Conservation (phyloP, 1,140 invertebrate species). For the Prorops nasuta region DNA sequence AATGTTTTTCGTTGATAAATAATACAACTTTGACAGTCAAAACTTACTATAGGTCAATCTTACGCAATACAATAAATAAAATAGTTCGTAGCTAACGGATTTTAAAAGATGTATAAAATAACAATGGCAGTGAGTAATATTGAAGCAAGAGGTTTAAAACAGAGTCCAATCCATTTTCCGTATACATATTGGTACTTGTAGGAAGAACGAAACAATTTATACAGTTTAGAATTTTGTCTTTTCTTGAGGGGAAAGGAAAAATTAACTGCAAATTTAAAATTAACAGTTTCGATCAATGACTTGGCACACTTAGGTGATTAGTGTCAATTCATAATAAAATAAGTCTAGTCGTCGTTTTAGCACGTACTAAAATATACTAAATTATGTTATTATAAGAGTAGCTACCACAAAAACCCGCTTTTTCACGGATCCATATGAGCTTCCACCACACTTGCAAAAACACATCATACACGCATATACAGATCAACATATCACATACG, state of each 20-base stretch:
- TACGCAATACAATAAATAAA: conserved; percentile 31
- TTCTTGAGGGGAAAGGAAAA: not conserved
- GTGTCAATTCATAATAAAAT: conserved; percentile 16
- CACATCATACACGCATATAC: conserved; percentile 1
- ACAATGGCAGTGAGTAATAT: conserved; percentile 45
- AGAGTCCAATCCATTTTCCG: no score
- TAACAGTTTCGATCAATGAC: conserved; percentile 13
- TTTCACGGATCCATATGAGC: conserved; percentile 8
- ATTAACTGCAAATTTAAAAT: not conserved
- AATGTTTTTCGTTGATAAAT: not conserved
- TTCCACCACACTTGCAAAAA: no score
- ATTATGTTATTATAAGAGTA: conserved; percentile 32
- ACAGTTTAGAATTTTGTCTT: no score
- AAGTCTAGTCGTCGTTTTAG: conserved; percentile 22
- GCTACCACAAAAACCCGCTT: conserved; percentile 14
- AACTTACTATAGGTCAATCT: conserved; percentile 5
- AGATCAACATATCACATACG: conserved; percentile 6
- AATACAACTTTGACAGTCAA: not conserved
- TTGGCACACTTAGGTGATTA: conserved; percentile 33
- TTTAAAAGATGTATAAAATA: conserved; percentile 26
- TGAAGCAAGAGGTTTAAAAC: conserved; percentile 19
- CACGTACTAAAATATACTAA: conserved; percentile 36
- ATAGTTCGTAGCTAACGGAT: conserved; percentile 15
- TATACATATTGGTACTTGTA: no score
- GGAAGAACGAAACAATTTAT: no score